phyloP scores from a whole-genome alignment of 2,888 invertebrate genomes.

The Ceraclea dissimilis region DNA sequence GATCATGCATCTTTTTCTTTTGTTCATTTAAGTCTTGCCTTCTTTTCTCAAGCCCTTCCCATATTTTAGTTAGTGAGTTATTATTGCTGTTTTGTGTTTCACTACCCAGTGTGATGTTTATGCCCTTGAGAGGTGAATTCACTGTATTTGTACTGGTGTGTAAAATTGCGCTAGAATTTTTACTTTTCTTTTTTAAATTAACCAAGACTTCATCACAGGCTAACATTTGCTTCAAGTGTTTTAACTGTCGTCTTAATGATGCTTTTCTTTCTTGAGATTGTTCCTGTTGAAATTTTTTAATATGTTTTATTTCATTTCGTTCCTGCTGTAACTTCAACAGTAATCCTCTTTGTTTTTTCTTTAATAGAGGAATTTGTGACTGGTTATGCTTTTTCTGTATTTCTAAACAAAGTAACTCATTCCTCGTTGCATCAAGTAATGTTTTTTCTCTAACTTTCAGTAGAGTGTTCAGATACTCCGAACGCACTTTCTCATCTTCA shows the following conservation, averaged over 20 bases:
- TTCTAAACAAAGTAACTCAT: constrained; percentile 20
- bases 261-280: constrained; percentile 20
- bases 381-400: constrained; percentile 19
- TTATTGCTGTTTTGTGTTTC: constrained; percentile 5
- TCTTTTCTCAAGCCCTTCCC: constrained; percentile 14
- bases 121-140: constrained; percentile 15
- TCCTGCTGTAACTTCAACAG: constrained; percentile 22
- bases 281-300: constrained; percentile 23
- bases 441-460: constrained; percentile 21
- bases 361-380: constrained; percentile 19
- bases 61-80: constrained; percentile 6
- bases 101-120: constrained; percentile 10
- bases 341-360: constrained; percentile 22
- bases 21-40: constrained; percentile 10
- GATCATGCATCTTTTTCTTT: constrained; percentile 21
- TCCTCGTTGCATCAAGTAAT: constrained; percentile 19
- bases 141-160: constrained; percentile 9
- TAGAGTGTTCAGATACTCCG: constrained; percentile 19
- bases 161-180: constrained; percentile 11
- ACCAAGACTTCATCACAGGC: constrained; percentile 7
- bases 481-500: constrained; percentile 21
- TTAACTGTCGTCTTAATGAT: constrained; percentile 17
- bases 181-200: constrained; percentile 11
- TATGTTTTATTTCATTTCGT: constrained; percentile 23
- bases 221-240: constrained; percentile 21